Evolutionary conservation across 2,113 vertebrate genomes (phyloP), one percentile per base, ranked within the genome.

Genomic region (Nycticorax nycticorax): DNA sequence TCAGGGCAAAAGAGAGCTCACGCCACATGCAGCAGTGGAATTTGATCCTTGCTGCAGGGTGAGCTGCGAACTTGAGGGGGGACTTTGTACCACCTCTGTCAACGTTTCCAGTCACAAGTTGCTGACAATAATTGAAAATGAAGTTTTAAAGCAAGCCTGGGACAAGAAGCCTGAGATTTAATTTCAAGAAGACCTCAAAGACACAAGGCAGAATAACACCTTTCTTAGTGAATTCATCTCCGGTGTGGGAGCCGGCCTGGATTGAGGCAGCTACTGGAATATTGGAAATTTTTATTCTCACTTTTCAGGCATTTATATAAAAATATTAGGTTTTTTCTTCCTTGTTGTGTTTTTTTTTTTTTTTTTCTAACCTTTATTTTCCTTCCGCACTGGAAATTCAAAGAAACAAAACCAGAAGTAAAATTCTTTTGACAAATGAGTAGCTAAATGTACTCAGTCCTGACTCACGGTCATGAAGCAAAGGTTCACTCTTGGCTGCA

Each of bases 241-340:
- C 39, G 12, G 5, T 72, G 4, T 67, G 35, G 33, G n/a, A 88
- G 17, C 10, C 45, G 22, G 55, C 41, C 35, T 66, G 59, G 63
- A 41, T 0, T 64, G 16, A 15, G 5, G n/a, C 16, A 57, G 28
- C 18, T 89, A 22, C 15, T 71, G 56, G 14, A 78, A 78, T 26
- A 57, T 0, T 32, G 13, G 23, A 56, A 59, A 55, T 12, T 37
- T 59, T 90, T 73, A 27, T 64, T 80, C 22, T 57, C 23, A 37
- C 8, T 13, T 95, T 72, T 78, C 24, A 60, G 52, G 5, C 0
- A 4, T 72, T 47, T 24, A 26, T 26, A 74, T 3, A 9, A 75
- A 72, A 85, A 75, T n/a, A 16, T 6, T 33, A 3, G 2, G 0
- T 2, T 27, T n/a, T 45, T 60, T 43, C 41, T 24, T 3, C 20